These are phyloP conservation scores for Lucilia cuprina DNA, from an alignment of 1,140 invertebrate species.

Conservation along the genomic window DNA sequence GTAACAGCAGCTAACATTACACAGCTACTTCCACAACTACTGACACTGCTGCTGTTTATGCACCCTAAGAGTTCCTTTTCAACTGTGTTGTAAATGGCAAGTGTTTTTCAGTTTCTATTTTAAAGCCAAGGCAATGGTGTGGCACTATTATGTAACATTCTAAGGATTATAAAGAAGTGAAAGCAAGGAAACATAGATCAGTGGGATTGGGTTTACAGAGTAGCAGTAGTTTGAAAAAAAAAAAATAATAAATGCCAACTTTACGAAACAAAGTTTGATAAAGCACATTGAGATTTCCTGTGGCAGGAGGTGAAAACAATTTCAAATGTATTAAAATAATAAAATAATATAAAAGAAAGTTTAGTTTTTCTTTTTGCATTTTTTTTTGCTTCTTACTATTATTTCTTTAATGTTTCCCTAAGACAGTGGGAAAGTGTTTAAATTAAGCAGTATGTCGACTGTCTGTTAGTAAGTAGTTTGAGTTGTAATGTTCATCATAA, in stretches of 20 bases:
- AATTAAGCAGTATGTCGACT: no score
- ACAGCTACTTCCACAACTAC: neutral
- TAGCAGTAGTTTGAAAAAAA: neutral
- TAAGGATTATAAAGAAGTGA: neutral
- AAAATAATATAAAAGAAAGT: neutral
- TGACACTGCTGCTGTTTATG: neutral
- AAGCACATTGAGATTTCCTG: neutral
- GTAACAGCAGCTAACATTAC: neutral
- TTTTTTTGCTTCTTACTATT: no score
- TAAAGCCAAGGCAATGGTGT: neutral
- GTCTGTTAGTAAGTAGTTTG: no score
- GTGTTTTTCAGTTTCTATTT: neutral
- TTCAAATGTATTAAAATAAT: neutral
- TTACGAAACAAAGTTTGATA: neutral
- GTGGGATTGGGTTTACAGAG: neutral
- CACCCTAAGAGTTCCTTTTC: neutral
- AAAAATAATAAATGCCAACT: neutral
- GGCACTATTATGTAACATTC: neutral
- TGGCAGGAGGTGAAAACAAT: constrained; percentile 16
- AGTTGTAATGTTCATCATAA: neutral
- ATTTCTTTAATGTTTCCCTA: neutral
- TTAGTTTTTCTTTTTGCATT: no score
- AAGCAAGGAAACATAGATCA: neutral
- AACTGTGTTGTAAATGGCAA: neutral
- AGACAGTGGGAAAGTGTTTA: neutral